Evolutionary conservation across 2,888 invertebrate genomes (phyloP), one percentile per base, ranked within the genome.

Genomic region (Antheraea yamamai): DNA sequence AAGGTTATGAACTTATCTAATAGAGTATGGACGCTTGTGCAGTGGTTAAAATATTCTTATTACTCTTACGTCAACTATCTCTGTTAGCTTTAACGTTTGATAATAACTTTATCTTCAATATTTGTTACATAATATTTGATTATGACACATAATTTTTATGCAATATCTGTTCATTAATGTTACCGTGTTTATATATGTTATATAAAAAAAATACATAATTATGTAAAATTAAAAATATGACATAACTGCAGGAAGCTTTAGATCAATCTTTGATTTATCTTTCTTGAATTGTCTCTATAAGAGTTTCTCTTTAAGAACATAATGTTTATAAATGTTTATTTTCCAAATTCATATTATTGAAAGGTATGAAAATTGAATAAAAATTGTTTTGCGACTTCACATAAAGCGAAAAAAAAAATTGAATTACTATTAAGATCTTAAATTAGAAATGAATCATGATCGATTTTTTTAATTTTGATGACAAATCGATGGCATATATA

Each of bases 81-180:
- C 3, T 26, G 12, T 64, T 64, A 64, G 23, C 3, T 23, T 26
- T 14, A 23, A 23, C 23, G 14, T 64, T 23, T 64, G 14, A 64
- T 64, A 23, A 23, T 8, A 26, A 58, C 8, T 58, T 64, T 74
- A 55, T 55, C 39, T 70, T 70, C 35, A 58, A 71, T 74, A 71
- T 74, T 58, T 58, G 26, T 55, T 39, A 10, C 58, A 71, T 55
- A 26, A 52, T 74, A n/a, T 74, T 74, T 74, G 68, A 7, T 55
- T 55, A 55, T 55, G 20, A 55, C 35, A 58, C 0, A 23, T 52
- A 26, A 52, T 70, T 30, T 68, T 68, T n/a, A 30, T 55, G 35
- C 18, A 66, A 26, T 66, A 66, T 66, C 20, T 47, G 64, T 47
- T 64, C 66, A 10, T 58, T 58, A n/a, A n/a, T 18, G 73, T 23